phyloP scores from a whole-genome alignment of 1,140 invertebrate species.

The Drosophila equinoxialis region DNA sequence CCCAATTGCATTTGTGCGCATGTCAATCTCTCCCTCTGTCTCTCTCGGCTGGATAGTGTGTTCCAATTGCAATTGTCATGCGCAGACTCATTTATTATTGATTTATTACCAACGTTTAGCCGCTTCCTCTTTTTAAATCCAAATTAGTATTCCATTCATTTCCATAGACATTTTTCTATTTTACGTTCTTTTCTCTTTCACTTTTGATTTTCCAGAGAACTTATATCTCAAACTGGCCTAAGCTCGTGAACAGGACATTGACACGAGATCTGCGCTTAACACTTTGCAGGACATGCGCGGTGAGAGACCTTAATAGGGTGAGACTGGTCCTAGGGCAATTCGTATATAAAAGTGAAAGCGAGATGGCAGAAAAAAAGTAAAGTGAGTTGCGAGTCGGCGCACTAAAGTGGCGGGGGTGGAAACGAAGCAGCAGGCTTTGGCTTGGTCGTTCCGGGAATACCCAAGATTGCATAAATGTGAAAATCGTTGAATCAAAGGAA shows the following conservation, averaged over 20 bases:
- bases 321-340: background rate
- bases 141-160: background rate
- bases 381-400: slow-evolving; percentile 22
- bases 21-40: slow-evolving; percentile 14
- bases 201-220: background rate
- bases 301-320: slow-evolving; percentile 29
- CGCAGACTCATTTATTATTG: slow-evolving; percentile 37
- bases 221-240: background rate
- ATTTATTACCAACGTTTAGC: slow-evolving; percentile 35
- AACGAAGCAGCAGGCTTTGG: slow-evolving; percentile 71
- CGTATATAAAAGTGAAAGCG: slow-evolving; percentile 1
- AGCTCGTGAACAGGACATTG: slow-evolving; percentile 32
- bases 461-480: too few species aligned
- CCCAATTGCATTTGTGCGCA: slow-evolving; percentile 67
- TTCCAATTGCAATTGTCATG: background rate
- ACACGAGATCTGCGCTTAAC: slow-evolving; percentile 75
- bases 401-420: slow-evolving; percentile 42
- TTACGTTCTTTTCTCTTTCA: background rate
- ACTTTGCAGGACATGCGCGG: slow-evolving; percentile 73
- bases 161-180: background rate
- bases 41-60: slow-evolving; percentile 7
- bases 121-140: background rate
- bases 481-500: too few species aligned
- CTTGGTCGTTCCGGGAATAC: background rate
- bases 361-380: slow-evolving; percentile 6